These are phyloP conservation scores for Planiliza haematocheilus DNA, from an alignment of 2,113 vertebrate species.

Conservation along the genomic window DNA sequence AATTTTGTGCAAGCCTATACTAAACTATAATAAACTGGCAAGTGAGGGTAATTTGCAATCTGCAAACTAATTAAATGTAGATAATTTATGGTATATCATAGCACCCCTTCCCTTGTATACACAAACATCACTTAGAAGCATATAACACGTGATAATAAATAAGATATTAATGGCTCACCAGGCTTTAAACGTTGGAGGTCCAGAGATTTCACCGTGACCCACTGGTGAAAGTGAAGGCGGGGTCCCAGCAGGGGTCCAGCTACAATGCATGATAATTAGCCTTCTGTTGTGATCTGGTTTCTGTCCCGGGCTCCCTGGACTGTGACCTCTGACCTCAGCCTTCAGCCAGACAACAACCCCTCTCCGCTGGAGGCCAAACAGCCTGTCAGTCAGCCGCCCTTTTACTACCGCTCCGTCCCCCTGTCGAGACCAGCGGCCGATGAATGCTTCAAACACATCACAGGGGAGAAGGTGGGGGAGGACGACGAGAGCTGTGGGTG, in stretches of 20 bases:
- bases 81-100: too few species aligned
- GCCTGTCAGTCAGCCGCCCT: slow-evolving; percentile 64
- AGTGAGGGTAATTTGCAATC: too few species aligned
- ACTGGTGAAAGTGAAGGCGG: slow-evolving; percentile 35
- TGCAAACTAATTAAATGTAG: too few species aligned
- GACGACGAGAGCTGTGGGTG: slow-evolving; percentile 2
- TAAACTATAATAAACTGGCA: too few species aligned
- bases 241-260: slow-evolving; percentile 49
- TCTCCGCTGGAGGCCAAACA: slow-evolving; percentile 69
- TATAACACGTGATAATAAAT: too few species aligned
- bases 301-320: slow-evolving; percentile 53
- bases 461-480: not conserved
- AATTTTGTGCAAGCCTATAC: too few species aligned
- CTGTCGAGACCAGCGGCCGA: slow-evolving; percentile 32
- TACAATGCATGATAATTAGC: slow-evolving; percentile 70
- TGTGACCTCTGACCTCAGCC: slow-evolving; percentile 75
- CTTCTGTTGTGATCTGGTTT: slow-evolving; percentile 68
- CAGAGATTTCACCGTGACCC: slow-evolving; percentile 13
- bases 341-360: slow-evolving; percentile 61
- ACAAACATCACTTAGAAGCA: too few species aligned
- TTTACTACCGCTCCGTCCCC: slow-evolving; percentile 10
- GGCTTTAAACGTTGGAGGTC: slow-evolving; percentile 17
- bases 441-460: slow-evolving; percentile 15
- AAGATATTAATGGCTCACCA: slow-evolving; percentile 10
- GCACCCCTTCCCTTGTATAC: too few species aligned